Conservation (phyloP, 2,888 invertebrate species). For the Sarcophaga caerulescens region DNA sequence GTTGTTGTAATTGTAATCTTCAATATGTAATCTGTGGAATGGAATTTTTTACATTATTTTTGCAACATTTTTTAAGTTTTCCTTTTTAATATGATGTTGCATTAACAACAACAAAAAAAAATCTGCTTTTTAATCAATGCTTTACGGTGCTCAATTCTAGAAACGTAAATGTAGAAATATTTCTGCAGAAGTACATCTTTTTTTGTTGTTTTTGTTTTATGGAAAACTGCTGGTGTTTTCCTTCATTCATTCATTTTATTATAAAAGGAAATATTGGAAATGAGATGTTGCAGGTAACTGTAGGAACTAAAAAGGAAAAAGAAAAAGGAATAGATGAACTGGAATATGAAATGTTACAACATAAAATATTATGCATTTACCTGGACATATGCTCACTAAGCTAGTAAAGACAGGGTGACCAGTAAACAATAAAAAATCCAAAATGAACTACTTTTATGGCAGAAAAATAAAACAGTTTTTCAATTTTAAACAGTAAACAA, state of each 20-base stretch:
- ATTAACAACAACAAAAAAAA: not conserved
- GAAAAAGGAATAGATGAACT: not conserved
- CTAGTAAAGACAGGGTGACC: not conserved
- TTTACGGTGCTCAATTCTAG: constrained; percentile 5
- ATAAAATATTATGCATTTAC: not conserved
- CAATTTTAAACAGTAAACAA: too few species aligned
- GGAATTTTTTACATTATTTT: not conserved
- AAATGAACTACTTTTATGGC: not conserved
- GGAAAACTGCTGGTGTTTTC: not conserved
- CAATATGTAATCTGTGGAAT: constrained; percentile 1
- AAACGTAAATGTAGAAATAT: not conserved
- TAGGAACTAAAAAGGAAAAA: not conserved
- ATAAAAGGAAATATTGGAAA: not conserved
- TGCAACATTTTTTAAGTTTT: not conserved
- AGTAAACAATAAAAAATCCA: not conserved
- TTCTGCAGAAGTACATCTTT: not conserved
- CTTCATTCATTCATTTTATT: not conserved
- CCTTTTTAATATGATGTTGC: too few species aligned
- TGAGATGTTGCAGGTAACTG: not conserved
- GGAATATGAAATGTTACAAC: not conserved
- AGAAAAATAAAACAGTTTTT: too few species aligned
- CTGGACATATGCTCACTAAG: not conserved
- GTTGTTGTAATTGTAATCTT: not conserved
- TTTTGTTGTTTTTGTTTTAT: not conserved
- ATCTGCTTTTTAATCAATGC: constrained; percentile 30